Conservation (phyloP, 2,797 vertebrate species). For the Intellagama lesueurii region DNA sequence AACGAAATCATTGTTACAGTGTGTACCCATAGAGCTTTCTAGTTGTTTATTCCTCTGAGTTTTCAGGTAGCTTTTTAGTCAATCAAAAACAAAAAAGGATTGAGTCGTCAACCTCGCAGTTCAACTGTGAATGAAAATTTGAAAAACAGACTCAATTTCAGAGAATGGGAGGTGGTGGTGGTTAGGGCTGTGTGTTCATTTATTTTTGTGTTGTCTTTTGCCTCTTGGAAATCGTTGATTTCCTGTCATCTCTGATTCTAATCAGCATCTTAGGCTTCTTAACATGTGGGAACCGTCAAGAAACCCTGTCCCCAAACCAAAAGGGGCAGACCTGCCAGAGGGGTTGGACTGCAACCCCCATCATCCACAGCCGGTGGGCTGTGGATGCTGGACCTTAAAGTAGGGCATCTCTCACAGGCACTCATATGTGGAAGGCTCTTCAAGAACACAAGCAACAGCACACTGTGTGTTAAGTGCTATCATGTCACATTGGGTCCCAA, state of each 20-base stretch:
- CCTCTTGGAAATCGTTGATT: background rate
- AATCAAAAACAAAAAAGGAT: background rate
- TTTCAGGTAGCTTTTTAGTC: background rate
- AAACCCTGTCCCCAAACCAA: too few species aligned
- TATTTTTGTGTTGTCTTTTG: background rate
- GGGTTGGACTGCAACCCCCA: background rate
- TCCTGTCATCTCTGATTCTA: background rate
- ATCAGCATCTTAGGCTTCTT: too few species aligned
- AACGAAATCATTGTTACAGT: background rate
- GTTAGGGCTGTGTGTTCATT: too few species aligned
- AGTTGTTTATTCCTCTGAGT: background rate
- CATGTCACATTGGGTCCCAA: too few species aligned
- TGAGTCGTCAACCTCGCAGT: background rate
- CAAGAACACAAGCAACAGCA: background rate
- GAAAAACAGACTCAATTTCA: background rate
- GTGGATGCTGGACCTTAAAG: background rate
- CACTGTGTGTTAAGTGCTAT: too few species aligned
- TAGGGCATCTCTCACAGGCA: background rate
- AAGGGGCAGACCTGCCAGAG: background rate
- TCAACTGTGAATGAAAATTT: background rate
- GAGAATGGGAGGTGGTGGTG: too few species aligned
- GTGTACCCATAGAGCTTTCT: background rate
- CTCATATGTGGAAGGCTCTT: background rate
- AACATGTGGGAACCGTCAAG: background rate
- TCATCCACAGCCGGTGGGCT: background rate